These are phyloP conservation scores for Nyleta sp. DNA, from an alignment of 2,888 invertebrate species.

Conservation along the genomic window DNA sequence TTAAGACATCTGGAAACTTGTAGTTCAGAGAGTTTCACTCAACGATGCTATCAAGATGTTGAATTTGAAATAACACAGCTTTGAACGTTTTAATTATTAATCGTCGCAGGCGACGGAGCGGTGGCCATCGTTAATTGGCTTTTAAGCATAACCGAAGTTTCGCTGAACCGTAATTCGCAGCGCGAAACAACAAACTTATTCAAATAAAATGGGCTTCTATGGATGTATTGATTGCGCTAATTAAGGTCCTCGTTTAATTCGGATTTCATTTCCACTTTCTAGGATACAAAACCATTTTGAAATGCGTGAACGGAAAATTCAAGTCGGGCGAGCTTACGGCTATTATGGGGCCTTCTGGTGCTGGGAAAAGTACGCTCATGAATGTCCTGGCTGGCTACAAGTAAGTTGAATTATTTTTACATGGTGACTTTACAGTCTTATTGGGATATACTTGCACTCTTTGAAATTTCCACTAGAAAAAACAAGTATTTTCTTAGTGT, in stretches of 20 bases:
- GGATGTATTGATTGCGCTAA: too few relatives aligned
- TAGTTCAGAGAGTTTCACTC: constrained; percentile 3
- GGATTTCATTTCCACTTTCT: too few relatives aligned
- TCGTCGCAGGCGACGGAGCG: neutral
- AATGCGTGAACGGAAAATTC: constrained; percentile 94
- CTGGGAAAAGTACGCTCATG: constrained; percentile 92
- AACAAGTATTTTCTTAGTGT: too few relatives aligned
- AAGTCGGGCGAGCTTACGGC: constrained; percentile 96
- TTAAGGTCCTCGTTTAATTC: too few relatives aligned
- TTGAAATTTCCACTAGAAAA: too few relatives aligned
- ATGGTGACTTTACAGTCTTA: neutral
- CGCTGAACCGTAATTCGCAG: too few relatives aligned
- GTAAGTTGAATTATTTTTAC: constrained; percentile 83
- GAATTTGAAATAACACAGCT: constrained; percentile 1
- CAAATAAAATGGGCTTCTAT: too few relatives aligned
- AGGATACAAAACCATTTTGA: constrained; percentile 93
- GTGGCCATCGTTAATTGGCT: neutral
- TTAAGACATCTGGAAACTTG: constrained; percentile 4
- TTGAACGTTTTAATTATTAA: neutral
- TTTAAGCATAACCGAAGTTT: constrained; percentile 31
- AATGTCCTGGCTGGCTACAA: constrained; percentile 95
- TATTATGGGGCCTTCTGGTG: constrained; percentile 97
- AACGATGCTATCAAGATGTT: constrained; percentile 9
- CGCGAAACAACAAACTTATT: too few relatives aligned
- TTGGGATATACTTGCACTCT: too few relatives aligned